Evolutionary conservation across 1,140 invertebrate genomes (phyloP).

Genomic region (Papilio aristodemus): DNA sequence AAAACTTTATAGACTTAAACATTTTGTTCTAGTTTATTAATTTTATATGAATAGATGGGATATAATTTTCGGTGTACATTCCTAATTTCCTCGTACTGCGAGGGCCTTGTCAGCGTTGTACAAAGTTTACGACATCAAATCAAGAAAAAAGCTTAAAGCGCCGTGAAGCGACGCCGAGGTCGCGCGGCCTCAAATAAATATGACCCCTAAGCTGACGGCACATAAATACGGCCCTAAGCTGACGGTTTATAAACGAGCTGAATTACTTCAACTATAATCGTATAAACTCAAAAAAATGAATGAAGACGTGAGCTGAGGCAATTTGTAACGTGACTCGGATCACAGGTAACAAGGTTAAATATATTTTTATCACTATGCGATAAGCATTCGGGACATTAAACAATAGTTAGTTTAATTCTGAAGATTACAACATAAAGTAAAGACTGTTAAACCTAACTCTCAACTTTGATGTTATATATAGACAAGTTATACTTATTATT

Average conservation of each 20-base stretch:
- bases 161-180: constrained; percentile 17
- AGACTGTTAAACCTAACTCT: no score
- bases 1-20: no score
- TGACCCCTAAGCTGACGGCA: constrained; percentile 41
- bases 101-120: constrained; percentile 19
- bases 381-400: no score
- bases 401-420: no score
- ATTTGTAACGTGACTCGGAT: background rate
- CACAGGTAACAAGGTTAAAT: no score
- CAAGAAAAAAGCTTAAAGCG: constrained; percentile 36
- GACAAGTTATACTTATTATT: no score
- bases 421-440: no score
- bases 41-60: background rate
- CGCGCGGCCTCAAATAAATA: constrained; percentile 44
- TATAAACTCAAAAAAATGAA: constrained; percentile 26
- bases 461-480: no score
- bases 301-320: background rate
- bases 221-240: constrained; percentile 41
- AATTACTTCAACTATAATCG: constrained; percentile 31
- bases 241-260: constrained; percentile 41
- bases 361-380: no score
- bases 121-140: constrained; percentile 32
- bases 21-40: background rate
- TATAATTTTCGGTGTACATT: constrained; percentile 1
- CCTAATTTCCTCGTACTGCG: constrained; percentile 12